Percentiles rank a stretch among this genome's conserved stretches.
Conservation (phyloP, 2,113 vertebrate species). For the Misgurnus anguillicaudatus region DNA sequence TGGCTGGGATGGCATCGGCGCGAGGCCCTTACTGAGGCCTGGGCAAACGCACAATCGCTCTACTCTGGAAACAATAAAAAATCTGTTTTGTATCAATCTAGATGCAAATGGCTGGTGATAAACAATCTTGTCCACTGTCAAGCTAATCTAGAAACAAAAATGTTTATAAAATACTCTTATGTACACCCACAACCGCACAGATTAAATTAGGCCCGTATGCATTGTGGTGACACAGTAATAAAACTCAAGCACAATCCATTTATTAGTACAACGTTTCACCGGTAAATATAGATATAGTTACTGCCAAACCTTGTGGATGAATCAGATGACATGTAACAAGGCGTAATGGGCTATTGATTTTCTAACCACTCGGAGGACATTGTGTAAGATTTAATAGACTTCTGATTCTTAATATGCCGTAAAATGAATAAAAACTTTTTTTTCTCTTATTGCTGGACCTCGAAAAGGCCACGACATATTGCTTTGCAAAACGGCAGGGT, state of each 20-base stretch:
- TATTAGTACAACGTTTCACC: background rate
- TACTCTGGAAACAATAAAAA: background rate
- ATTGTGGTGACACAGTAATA: background rate
- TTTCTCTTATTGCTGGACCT: background rate
- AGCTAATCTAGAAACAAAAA: conserved; percentile 10
- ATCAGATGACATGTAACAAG: conserved; percentile 35
- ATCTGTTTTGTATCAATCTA: conserved; percentile 22
- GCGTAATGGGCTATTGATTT: conserved; percentile 48
- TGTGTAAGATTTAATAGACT: conserved; percentile 41
- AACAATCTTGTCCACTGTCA: conserved; percentile 6
- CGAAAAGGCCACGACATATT: conserved; percentile 9
- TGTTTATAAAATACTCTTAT: conserved; percentile 4
- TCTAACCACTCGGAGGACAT: conserved; percentile 35
- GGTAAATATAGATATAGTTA: conserved; percentile 53
- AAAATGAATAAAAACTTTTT: conserved; percentile 47
- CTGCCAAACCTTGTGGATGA: conserved; percentile 34
- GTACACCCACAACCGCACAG: conserved; percentile 3
- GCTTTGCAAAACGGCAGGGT: background rate
- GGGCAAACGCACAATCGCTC: conserved; percentile 16
- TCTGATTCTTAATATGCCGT: conserved; percentile 38
- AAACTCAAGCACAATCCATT: conserved; percentile 36
- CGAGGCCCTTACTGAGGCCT: conserved; percentile 20
- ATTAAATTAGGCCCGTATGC: conserved; percentile 2
- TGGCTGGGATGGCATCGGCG: conserved; percentile 26
- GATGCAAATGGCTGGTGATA: conserved; percentile 28